These are phyloP conservation scores for Ophion slaviceki DNA, from an alignment of 2,888 invertebrate genomes.

Conservation along the genomic window DNA sequence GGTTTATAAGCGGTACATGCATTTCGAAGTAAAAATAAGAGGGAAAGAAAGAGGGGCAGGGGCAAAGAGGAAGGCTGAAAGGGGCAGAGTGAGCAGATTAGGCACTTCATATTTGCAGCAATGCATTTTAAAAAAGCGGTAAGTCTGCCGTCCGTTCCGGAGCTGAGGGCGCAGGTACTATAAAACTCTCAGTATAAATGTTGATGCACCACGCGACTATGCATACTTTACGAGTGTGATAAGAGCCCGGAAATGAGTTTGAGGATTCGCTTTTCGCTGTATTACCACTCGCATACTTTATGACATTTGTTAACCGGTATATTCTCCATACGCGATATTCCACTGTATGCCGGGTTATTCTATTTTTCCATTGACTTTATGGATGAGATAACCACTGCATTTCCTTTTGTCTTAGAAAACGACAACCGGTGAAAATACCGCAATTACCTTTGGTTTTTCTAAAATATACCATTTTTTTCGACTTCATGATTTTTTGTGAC, in stretches of 20 bases:
- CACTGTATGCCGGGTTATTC: no score
- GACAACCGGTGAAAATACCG: no score
- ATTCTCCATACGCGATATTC: background rate
- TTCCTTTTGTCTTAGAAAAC: no score
- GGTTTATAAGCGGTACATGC: background rate
- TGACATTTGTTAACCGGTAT: background rate
- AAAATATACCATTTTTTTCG: no score
- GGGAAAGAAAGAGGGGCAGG: background rate
- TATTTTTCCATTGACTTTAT: background rate
- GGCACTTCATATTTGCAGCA: background rate
- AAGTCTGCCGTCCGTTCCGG: slow-evolving; percentile 24
- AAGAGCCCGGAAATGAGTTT: slow-evolving; percentile 57
- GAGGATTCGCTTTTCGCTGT: slow-evolving; percentile 38
- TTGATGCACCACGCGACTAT: slow-evolving; percentile 21
- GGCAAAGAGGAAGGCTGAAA: background rate
- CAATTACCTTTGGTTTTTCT: no score
- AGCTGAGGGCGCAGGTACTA: slow-evolving; percentile 19
- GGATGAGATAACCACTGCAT: background rate
- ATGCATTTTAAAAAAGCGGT: slow-evolving; percentile 17
- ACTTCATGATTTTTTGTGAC: no score
- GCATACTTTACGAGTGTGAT: slow-evolving; percentile 38
- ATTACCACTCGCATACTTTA: background rate
- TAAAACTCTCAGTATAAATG: slow-evolving; percentile 40
- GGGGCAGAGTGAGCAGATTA: background rate
- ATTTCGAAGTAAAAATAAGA: background rate